These are phyloP conservation scores for Tolypeutes matacus DNA, from an alignment of 2,797 vertebrate genomes.

Conservation along the genomic window DNA sequence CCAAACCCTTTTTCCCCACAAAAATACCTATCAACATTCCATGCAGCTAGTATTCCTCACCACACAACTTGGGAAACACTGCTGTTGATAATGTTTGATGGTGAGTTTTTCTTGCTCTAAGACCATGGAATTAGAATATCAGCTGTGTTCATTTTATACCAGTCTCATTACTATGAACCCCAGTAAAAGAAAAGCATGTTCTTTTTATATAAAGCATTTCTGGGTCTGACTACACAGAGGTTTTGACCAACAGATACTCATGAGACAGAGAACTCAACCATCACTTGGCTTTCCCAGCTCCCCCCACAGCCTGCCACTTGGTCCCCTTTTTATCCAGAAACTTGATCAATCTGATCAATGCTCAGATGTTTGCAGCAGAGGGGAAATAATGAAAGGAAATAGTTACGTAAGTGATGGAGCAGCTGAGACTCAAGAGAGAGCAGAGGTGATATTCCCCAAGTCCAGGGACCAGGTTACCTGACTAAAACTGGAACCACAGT, in stretches of 20 bases:
- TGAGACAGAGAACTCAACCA: background rate
- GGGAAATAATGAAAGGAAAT: background rate
- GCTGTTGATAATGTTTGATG: background rate
- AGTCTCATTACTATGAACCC: background rate
- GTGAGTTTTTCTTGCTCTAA: conserved; percentile 9
- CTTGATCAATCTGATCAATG: background rate
- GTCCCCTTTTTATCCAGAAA: background rate
- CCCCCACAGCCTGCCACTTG: background rate
- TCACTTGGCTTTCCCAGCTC: background rate
- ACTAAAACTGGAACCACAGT: background rate
- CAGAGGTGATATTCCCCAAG: background rate
- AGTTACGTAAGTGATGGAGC: background rate
- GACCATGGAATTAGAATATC: background rate
- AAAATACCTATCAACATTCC: conserved; percentile 28
- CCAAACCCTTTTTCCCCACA: background rate
- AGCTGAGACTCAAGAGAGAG: background rate
- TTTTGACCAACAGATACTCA: conserved; percentile 21
- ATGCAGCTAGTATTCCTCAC: background rate
- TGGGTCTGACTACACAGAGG: background rate
- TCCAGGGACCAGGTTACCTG: background rate
- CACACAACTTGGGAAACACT: background rate
- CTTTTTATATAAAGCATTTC: conserved; percentile 44
- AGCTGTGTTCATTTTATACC: conserved; percentile 47
- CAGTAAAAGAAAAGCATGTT: conserved; percentile 25
- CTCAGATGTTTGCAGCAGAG: background rate